Conservation (phyloP, 2,113 vertebrate species). For the Anthoscopus minutus region DNA sequence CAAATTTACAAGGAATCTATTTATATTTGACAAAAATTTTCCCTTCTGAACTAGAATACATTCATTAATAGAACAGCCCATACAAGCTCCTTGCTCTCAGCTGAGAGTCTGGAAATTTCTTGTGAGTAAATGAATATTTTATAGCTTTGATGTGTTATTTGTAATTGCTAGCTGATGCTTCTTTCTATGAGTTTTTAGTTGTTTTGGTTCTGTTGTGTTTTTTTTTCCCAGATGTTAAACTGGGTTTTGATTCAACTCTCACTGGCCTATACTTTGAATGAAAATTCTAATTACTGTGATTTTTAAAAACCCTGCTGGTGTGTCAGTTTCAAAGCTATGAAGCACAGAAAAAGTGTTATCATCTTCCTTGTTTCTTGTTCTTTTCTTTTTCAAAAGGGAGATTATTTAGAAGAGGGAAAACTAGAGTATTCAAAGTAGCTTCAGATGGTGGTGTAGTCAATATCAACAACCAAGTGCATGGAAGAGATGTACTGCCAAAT, state of each 20-base stretch:
- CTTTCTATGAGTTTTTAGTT: background rate
- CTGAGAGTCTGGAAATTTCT: background rate
- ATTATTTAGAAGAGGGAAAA: background rate
- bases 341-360: background rate
- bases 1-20: background rate
- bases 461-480: background rate
- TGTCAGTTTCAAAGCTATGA: constrained; percentile 4
- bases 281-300: constrained; percentile 49
- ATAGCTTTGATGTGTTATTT: background rate
- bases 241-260: constrained; percentile 13
- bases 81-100: background rate
- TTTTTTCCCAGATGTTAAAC: constrained; percentile 11
- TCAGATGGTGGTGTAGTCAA: background rate
- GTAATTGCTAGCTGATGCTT: background rate
- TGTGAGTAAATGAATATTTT: background rate
- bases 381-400: background rate
- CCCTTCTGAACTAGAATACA: background rate
- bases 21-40: background rate
- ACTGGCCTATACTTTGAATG: background rate
- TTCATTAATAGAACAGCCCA: background rate
- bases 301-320: constrained; percentile 16
- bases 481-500: background rate
- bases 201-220: background rate
- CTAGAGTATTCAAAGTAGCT: background rate
- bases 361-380: constrained; percentile 1